These are phyloP conservation scores for Scaptomyza tumidula DNA, from an alignment of 2,888 invertebrate genomes.

Conservation along the genomic window DNA sequence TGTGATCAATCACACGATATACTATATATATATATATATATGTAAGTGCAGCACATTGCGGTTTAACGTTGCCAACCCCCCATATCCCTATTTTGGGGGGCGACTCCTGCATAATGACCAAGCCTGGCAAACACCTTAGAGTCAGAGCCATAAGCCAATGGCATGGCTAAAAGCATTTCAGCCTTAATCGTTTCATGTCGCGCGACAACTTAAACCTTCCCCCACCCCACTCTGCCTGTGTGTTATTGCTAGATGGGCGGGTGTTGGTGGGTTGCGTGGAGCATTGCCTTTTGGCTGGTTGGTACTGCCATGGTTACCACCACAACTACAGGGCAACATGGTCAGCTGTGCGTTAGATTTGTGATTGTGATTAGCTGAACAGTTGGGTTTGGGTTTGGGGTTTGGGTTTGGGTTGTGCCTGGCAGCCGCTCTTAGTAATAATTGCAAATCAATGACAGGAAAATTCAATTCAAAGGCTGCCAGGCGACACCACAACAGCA, in stretches of 20 bases:
- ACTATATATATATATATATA: neutral
- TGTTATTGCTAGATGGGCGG: neutral
- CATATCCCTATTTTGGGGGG: neutral
- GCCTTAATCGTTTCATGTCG: constrained; percentile 78
- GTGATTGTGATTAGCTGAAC: constrained; percentile 50
- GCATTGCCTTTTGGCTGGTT: neutral
- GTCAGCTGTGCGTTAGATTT: constrained; percentile 61
- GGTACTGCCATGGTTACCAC: constrained; percentile 34
- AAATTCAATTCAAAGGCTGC: constrained; percentile 65
- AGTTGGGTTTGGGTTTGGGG: constrained; percentile 17
- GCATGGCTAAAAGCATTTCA: constrained; percentile 70
- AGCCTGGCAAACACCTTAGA: constrained; percentile 52
- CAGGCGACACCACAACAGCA: constrained; percentile 43
- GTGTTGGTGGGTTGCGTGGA: neutral
- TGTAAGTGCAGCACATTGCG: constrained; percentile 33
- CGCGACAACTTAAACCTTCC: constrained; percentile 58
- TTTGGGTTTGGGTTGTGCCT: constrained; percentile 40
- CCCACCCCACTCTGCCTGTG: constrained; percentile 9
- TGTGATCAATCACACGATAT: constrained; percentile 81
- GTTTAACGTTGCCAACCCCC: constrained; percentile 6
- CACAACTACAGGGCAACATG: constrained; percentile 26
- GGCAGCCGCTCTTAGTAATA: constrained; percentile 68
- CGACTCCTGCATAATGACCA: constrained; percentile 49
- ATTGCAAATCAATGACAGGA: constrained; percentile 76
- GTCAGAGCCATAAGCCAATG: constrained; percentile 57